Base-by-base conservation (phyloP, 1,140 invertebrate genomes). In the Kradibia gibbosae region DNA sequence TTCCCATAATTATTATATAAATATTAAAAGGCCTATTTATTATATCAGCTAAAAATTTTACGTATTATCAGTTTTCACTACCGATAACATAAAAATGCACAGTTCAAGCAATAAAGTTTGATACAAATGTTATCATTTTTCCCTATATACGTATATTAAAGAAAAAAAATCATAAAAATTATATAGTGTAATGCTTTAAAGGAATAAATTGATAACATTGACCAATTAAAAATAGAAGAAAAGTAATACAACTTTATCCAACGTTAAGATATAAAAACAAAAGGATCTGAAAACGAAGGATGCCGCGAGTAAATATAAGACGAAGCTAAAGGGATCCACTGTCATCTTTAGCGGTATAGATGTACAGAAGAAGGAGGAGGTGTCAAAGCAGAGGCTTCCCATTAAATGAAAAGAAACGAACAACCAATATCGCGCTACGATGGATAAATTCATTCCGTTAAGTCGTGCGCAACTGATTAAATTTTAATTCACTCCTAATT, bases 401-500 rank as follows among this genome's bases (percentile, higher is more conserved):
- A 53, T 53, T 53, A 53, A 53, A 53, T 53, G 5, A 53, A 53
- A 53, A 53, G 50, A 17, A 53, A 8, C 50, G 15, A 84, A 86
- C 85, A 86, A 84, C 84, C 85, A 84, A 87, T 87, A 85, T 78
- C 84, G 53, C 67, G 55, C 81, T 55, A 15, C 0, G 67, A 53
- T 2, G 83, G 85, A 88, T 87, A 87, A 87, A 81, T 88, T 88
- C 85, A 84, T 86, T 88, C 87, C 86, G 87, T 83, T 82, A 17
- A 25, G 22, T 17, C 50, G 10, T 17, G 53, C 4, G 75, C 42
- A 25, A 62, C 57, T 87, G 86, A 88, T 89, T 89, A 87, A 89
- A 89, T 88, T 89, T 89, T 89, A 88, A 89, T 89, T 85, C 86
- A 87, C 85, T 89, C 88, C 86, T 88, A 89, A 89, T 89, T 89